Evolutionary conservation across 2,888 invertebrate species (phyloP).

Genomic region (Cyclophora punctaria): DNA sequence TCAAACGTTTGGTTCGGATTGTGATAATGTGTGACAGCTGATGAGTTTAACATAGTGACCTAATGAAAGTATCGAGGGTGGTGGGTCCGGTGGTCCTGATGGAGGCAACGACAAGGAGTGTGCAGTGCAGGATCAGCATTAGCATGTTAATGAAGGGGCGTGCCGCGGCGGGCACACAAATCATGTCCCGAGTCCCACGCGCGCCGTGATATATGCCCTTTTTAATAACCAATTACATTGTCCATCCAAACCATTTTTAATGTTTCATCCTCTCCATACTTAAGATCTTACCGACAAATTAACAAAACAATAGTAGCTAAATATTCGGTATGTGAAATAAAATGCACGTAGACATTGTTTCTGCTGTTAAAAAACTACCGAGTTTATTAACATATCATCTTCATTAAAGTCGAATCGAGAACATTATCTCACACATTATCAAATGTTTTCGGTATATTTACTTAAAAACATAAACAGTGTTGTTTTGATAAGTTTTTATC

Average conservation of each 20-base stretch:
- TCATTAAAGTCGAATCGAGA: too few species aligned
- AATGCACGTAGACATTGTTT: too few species aligned
- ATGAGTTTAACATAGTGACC: neutral
- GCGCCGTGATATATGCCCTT: constrained; percentile 61
- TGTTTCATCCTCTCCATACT: neutral
- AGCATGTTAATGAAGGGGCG: constrained; percentile 73
- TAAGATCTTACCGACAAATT: neutral
- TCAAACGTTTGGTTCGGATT: too few species aligned
- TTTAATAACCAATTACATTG: constrained; percentile 69
- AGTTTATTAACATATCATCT: too few species aligned
- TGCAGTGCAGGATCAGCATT: constrained; percentile 45
- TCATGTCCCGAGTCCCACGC: constrained; percentile 48
- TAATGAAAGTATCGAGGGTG: neutral
- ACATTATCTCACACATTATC: too few species aligned
- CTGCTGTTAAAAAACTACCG: too few species aligned
- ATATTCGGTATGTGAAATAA: too few species aligned
- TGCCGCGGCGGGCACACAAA: constrained; percentile 44
- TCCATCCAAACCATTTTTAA: constrained; percentile 29
- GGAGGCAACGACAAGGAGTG: too few species aligned
- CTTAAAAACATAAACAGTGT: too few species aligned
- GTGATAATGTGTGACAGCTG: neutral
- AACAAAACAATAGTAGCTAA: neutral
- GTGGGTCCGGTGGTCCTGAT: too few species aligned
- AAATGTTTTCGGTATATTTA: too few species aligned
- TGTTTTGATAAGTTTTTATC: too few species aligned